phyloP scores from a whole-genome alignment of 2,113 vertebrate genomes.

The Trogon surrucura region DNA sequence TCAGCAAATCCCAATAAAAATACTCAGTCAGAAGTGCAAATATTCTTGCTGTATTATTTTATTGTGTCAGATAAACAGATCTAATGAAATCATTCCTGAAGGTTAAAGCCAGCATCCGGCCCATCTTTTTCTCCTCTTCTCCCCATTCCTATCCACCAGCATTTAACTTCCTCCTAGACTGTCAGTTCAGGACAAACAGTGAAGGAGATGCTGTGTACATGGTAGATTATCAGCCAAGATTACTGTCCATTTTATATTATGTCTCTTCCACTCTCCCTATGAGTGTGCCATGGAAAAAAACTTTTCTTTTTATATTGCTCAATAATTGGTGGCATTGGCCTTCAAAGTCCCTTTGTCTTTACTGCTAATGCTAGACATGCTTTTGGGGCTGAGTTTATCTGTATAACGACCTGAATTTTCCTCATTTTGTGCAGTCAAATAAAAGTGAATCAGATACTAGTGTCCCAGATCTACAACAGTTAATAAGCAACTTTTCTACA shows the following conservation, averaged over 20 bases:
- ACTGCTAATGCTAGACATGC: background rate
- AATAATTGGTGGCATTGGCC: background rate
- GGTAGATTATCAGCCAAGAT: background rate
- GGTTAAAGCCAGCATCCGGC: background rate
- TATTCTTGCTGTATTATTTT: background rate
- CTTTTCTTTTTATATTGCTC: background rate
- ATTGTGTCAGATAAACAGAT: background rate
- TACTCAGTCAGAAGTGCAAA: background rate
- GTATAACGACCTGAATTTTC: background rate
- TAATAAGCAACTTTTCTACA: background rate
- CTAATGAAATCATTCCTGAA: background rate
- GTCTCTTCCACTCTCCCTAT: background rate
- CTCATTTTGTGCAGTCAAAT: background rate
- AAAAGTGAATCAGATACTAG: background rate
- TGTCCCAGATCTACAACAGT: background rate
- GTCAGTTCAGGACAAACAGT: background rate
- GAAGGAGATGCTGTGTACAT: background rate
- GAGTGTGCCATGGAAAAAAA: background rate
- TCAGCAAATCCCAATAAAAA: background rate
- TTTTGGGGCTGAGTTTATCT: background rate
- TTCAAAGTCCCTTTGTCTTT: background rate
- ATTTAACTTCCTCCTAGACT: background rate
- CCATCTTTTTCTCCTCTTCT: background rate
- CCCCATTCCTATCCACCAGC: background rate
- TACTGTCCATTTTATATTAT: background rate